Evolutionary conservation across 1,140 invertebrate species (phyloP), one percentile per base, ranked within the genome.

Genomic region (Rhagoletis zephyria): DNA sequence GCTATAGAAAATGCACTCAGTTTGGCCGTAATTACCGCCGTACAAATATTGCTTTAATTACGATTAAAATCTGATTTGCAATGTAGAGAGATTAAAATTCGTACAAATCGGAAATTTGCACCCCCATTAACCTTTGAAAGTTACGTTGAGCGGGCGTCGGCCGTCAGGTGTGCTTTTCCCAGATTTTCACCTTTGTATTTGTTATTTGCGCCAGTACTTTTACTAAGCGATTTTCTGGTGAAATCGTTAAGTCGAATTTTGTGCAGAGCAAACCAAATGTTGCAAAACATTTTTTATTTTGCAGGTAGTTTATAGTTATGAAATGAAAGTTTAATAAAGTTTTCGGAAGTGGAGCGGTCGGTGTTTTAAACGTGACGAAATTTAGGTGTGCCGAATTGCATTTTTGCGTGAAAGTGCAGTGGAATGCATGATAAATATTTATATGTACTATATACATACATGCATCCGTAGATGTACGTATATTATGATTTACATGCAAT

Each of bases 101-200:
- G 70, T 77, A 48, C n/a, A 77, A 51, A 77, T 51, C 45, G 16
- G 3, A 77, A 77, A 77, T 70, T 70, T 77, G 70, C 45, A 77
- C 70, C 70, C 70, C 70, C 45, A 77, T 77, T 77, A 77, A 77
- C 70, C 70, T 77, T 77, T 51, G 70, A 77, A 77, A 77, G 70
- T 77, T 77, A 30, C 30, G 70, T 3, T 7, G 70, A 77, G 16
- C 70, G 45, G 70, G 45, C 70, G 70, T 30, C 30, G 30, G 30
- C 30, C 30, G 30, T 30, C 30, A 30, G 30, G 30, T 30, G 30
- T n/a, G 42, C 45, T n/a, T 77, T 67, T 77, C 70, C 70, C 48
- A 45, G 45, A 48, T 77, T 64, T 77, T 77, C 70, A 77, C 48
- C 48, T 77, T 77, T 77, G 9, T 77, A 48, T 6, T 48, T 77